These are phyloP conservation scores for Ophion ellenae DNA, from an alignment of 2,888 invertebrate genomes.

Conservation along the genomic window DNA sequence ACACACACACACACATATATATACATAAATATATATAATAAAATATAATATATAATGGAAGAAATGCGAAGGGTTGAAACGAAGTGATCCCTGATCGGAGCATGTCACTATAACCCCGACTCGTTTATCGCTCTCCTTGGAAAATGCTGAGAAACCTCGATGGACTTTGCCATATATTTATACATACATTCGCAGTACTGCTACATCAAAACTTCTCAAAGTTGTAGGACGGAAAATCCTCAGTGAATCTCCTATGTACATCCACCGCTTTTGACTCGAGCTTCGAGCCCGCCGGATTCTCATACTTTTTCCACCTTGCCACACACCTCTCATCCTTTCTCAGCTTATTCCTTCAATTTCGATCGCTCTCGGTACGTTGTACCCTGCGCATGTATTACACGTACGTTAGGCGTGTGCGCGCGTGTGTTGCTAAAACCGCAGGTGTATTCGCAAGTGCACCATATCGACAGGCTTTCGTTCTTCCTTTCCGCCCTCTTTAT, in stretches of 20 bases:
- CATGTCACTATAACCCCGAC: conserved; percentile 40
- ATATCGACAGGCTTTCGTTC: conserved; percentile 27
- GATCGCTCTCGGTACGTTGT: conserved; percentile 6
- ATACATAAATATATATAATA: too few relatives aligned
- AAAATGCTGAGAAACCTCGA: conserved; percentile 49
- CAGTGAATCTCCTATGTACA: conserved; percentile 28
- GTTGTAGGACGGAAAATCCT: conserved; percentile 49
- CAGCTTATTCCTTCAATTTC: conserved; percentile 19
- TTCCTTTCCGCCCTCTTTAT: conserved; percentile 37
- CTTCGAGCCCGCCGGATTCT: conserved; percentile 37
- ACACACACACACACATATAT: too few relatives aligned
- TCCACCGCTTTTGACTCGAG: conserved; percentile 29
- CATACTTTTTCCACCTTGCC: conserved; percentile 37
- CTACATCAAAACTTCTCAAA: conserved; percentile 39
- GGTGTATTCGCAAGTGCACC: conserved; percentile 14
- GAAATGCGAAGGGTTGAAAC: conserved; percentile 33
- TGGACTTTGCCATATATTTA: conserved; percentile 12
- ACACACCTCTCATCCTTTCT: conserved; percentile 20
- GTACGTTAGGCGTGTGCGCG: neutral
- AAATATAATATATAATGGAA: neutral
- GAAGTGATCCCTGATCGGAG: conserved; percentile 53
- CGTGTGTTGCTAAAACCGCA: neutral
- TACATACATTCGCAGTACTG: neutral
- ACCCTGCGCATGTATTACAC: neutral
- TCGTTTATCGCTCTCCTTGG: conserved; percentile 53